Conservation (phyloP, 2,888 invertebrate species). For the Kryphioiulus occultus region DNA sequence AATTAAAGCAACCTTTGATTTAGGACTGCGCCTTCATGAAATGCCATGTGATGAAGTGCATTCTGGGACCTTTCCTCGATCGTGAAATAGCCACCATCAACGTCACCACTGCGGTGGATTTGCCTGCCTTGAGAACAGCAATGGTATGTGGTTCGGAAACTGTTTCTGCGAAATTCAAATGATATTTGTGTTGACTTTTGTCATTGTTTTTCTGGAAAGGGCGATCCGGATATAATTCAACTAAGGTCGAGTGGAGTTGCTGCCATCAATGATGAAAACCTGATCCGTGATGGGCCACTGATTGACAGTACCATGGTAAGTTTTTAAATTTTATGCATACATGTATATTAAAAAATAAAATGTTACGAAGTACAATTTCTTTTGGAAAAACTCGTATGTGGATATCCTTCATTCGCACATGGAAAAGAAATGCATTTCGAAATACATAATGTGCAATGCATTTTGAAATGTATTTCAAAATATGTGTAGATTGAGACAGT, state of each 20-base stretch:
- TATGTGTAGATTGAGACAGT: too few relatives aligned
- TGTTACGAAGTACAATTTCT: too few relatives aligned
- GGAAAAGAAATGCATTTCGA: too few relatives aligned
- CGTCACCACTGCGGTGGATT: slow-evolving; percentile 47
- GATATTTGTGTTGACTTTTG: neutral
- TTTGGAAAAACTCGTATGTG: too few relatives aligned
- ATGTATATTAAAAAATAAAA: too few relatives aligned
- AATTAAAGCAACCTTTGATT: neutral
- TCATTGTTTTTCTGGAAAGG: neutral
- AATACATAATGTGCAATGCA: too few relatives aligned
- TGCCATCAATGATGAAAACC: slow-evolving; percentile 14
- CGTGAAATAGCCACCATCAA: slow-evolving; percentile 46
- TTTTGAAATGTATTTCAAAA: too few relatives aligned
- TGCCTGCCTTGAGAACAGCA: slow-evolving; percentile 29
- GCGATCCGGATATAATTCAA: neutral
- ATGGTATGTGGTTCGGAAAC: neutral
- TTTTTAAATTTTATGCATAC: neutral
- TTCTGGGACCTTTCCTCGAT: slow-evolving; percentile 46
- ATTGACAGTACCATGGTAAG: neutral
- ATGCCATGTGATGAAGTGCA: slow-evolving; percentile 49
- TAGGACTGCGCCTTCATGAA: slow-evolving; percentile 49
- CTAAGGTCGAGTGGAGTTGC: neutral
- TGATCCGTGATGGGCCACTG: neutral
- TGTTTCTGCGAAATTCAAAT: neutral
- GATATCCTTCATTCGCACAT: too few relatives aligned